Base-by-base conservation (phyloP, 2,113 vertebrate genomes). In the Burhinus oedicnemus region DNA sequence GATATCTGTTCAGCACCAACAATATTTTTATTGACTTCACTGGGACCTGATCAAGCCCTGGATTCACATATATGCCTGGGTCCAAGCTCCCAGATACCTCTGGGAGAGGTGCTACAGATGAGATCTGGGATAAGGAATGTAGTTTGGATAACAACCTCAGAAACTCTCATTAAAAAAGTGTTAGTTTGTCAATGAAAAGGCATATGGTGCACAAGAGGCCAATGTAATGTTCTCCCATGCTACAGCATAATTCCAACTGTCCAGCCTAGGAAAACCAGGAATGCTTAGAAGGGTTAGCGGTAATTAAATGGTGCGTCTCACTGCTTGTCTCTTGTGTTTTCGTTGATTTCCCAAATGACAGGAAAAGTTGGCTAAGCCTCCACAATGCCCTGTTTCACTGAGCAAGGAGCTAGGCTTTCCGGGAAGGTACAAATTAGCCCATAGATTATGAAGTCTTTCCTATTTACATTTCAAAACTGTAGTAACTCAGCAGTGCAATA, bases 131-230 rank as follows among this genome's bases (percentile, higher is more conserved):
- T 88, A 81, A 94, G 78, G 89, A 93, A 95, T 91, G 83, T 65
- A 62, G 45, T 74, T 94, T 94, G 93, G 93, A 94, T 94, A 77
- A 81, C 21, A 60, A 80, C 15, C 64, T 83, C 71, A 90, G 89
- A 74, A 91, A 51, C 9, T 89, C 77, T 95, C 85, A 85, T 94
- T 96, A 77, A 90, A 95, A 84, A 91, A 77, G 54, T 91, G 89
- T 88, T 95, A 94, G 89, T 89, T 96, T 83, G 65, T 95, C 85
- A 87, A 47, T 90, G 93, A 95, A 93, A 91, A 93, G 49, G 70
- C 60, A 62, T 87, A 83, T 54, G 25, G 78, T 72, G 45, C 94
- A 83, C 78, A 51, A 49, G 93, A 95, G 87, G 71, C 87, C 62
- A 40, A 29, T 88, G 71, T 77, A 94, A 90, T 44, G 42, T 74